These are phyloP conservation scores for Gambelia wislizenii DNA, from an alignment of 2,797 vertebrate species.

Conservation along the genomic window DNA sequence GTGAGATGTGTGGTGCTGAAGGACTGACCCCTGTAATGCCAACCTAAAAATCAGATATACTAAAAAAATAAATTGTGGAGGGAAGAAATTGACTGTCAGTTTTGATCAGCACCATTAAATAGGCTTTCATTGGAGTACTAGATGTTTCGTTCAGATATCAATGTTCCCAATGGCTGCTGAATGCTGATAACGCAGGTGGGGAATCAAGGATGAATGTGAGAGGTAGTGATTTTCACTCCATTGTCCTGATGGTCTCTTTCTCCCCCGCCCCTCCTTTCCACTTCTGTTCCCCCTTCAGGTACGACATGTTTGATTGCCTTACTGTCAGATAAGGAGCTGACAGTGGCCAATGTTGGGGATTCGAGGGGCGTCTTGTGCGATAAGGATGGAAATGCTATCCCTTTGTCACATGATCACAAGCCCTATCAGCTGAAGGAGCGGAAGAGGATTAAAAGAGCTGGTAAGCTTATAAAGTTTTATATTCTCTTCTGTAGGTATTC, in stretches of 20 bases:
- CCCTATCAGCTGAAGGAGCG: slow-evolving; percentile 98
- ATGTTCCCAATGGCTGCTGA: slow-evolving; percentile 11
- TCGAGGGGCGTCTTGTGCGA: slow-evolving; percentile 95
- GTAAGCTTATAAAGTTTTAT: slow-evolving; percentile 75
- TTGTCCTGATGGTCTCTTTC: background rate
- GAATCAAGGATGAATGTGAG: background rate
- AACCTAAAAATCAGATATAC: slow-evolving; percentile 18
- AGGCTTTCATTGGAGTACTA: slow-evolving; percentile 10
- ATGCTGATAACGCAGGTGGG: slow-evolving; percentile 10
- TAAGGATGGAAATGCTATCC: slow-evolving; percentile 95
- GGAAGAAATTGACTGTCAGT: slow-evolving; percentile 62
- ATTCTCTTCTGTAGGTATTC: background rate
- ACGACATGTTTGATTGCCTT: slow-evolving; percentile 95
- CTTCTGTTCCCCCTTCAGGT: slow-evolving; percentile 76
- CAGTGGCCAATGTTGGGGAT: slow-evolving; percentile 96
- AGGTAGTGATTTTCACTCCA: background rate
- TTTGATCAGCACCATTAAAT: slow-evolving; percentile 45
- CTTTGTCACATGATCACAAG: slow-evolving; percentile 97
- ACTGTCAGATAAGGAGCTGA: slow-evolving; percentile 93
- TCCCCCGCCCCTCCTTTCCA: background rate
- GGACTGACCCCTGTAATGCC: slow-evolving; percentile 41
- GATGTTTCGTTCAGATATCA: slow-evolving; percentile 27
- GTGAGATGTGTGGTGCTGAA: slow-evolving; percentile 12
- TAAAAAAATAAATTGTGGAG: slow-evolving; percentile 26
- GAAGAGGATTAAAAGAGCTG: slow-evolving; percentile 98